Percentiles rank a stretch among this genome's conserved stretches.
phyloP scores from a whole-genome alignment of 2,888 invertebrate genomes.

The Drosophila fulvimacula region DNA sequence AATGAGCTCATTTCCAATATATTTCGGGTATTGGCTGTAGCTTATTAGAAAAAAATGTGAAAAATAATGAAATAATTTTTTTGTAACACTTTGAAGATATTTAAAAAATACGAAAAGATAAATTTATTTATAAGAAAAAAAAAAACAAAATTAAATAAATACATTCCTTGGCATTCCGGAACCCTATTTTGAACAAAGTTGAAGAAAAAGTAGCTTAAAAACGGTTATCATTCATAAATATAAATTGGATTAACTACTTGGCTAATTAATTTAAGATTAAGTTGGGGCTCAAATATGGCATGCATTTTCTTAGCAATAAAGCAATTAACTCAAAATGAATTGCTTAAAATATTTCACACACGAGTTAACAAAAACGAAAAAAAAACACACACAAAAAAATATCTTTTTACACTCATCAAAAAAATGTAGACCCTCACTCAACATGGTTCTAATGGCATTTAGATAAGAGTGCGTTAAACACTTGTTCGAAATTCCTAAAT shows the following conservation, averaged over 20 bases:
- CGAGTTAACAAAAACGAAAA: neutral
- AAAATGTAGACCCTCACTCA: neutral
- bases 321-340: slow-evolving; percentile 5
- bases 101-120: too few species aligned
- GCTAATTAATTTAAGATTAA: neutral
- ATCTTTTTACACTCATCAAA: neutral
- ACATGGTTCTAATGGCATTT: neutral
- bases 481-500: too few species aligned
- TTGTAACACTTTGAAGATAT: too few species aligned
- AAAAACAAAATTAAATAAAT: too few species aligned
- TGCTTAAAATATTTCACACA: neutral
- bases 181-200: too few species aligned
- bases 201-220: neutral
- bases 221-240: neutral
- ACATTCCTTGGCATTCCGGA: too few species aligned
- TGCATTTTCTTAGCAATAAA: neutral
- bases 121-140: too few species aligned
- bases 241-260: neutral
- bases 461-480: neutral
- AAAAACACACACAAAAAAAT: neutral
- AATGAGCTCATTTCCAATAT: too few species aligned
- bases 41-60: too few species aligned
- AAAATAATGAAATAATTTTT: too few species aligned
- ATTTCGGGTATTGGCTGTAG: too few species aligned
- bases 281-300: too few species aligned